These are phyloP conservation scores for Bombus impatiens DNA, from an alignment of 1,140 invertebrate species.

Conservation along the genomic window DNA sequence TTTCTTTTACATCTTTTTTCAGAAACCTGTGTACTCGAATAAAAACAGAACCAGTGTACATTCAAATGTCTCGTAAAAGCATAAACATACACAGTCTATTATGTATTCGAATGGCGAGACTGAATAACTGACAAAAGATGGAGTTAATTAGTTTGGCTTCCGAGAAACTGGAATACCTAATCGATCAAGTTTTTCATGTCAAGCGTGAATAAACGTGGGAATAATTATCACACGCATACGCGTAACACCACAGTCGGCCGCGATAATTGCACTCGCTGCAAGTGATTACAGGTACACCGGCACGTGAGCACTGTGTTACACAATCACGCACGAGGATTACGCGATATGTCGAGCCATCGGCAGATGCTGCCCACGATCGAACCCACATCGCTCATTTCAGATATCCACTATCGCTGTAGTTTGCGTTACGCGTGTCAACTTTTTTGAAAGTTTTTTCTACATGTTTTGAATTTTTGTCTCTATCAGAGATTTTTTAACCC, in stretches of 20 bases:
- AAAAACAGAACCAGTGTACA: no score
- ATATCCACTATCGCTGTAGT: constrained; percentile 40
- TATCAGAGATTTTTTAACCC: no score
- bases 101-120: no score
- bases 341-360: constrained; percentile 10
- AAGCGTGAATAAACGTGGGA: neutral
- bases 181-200: neutral
- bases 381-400: neutral
- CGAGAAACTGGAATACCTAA: neutral
- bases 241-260: neutral
- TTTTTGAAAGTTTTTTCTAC: no score
- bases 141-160: no score
- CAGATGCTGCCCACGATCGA: constrained; percentile 19
- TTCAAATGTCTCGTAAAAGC: no score
- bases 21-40: no score
- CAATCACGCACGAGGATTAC: constrained; percentile 53
- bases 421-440: neutral
- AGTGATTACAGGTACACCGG: constrained; percentile 29
- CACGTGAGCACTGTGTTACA: constrained; percentile 53
- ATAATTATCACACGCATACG: neutral
- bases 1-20: no score
- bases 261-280: constrained; percentile 29
- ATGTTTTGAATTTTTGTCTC: no score
- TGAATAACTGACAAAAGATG: no score
- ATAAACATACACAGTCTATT: no score